Evolutionary conservation across 2,113 vertebrate species (phyloP), one percentile per base, ranked within the genome.

Genomic region (Chinchilla lanigera): DNA sequence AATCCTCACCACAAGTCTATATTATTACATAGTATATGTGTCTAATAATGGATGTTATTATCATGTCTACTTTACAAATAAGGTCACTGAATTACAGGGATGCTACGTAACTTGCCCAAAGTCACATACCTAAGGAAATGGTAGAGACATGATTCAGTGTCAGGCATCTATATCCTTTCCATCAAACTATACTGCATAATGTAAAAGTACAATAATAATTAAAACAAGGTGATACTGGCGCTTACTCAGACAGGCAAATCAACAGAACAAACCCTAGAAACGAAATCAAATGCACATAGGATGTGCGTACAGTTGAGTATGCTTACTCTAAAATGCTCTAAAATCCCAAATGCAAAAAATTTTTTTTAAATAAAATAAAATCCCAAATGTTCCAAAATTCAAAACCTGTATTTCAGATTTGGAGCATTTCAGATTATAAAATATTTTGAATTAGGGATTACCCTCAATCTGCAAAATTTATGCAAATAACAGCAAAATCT

Each of bases 231-330:
- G 30, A 69, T 69, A 69, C 33, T 63, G n/a, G 58, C 24, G 20
- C 13, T 61, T 60, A 80, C 75, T 61, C 41, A 95, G 9, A 61
- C 41, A 94, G 69, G 60, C n/a, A 95, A 89, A 91, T 89, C 86
- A 93, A 87, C 0, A 89, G 50, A 94, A 92, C 22, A 75, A 95
- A 97, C 30, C 26, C 14, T 20, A 88, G 30, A 92, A 92, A 93
- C 2, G 54, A 24, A 95, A 92, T 85, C 75, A 90, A 89, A 86
- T 41, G 69, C 63, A 65, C 52, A 89, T 24, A 93, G 22, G 14
- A 73, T 67, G 56, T 81, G 52, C 69, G 19, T 13, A 75, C 81
- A 58, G 30, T 26, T 58, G 20, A 83, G 28, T 63, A 71, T 47
- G 38, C n/a, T 84, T 84, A 84, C 33, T 44, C 38, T 77, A 28